phyloP scores from a whole-genome alignment of 1,140 invertebrate genomes.

The Drosophila pallidifrons region DNA sequence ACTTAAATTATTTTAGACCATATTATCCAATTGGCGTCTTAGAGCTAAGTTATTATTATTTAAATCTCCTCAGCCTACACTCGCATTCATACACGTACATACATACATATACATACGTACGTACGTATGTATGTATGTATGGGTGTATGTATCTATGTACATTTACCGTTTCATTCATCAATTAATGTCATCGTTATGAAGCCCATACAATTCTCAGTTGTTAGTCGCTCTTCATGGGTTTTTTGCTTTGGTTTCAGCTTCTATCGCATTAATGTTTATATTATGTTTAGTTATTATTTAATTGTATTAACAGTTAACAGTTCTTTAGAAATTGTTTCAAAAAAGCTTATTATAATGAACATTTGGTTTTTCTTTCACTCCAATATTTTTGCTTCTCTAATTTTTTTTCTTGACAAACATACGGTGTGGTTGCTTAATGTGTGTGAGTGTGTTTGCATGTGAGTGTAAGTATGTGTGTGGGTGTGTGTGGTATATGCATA shows the following conservation, averaged over 20 bases:
- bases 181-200: conserved; percentile 33
- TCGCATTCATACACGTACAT: conserved; percentile 38
- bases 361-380: conserved; percentile 41
- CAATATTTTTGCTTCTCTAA: conserved; percentile 50
- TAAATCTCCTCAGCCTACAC: conserved; percentile 48
- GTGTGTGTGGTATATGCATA: conserved; percentile 19
- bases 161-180: conserved; percentile 21
- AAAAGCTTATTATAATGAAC: conserved; percentile 54
- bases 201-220: conserved; percentile 27
- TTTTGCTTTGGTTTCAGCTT: conserved; percentile 18
- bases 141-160: conserved; percentile 43
- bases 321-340: conserved; percentile 71
- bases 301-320: conserved; percentile 75
- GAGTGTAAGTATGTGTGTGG: conserved; percentile 17
- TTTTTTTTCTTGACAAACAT: conserved; percentile 49
- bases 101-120: conserved; percentile 34
- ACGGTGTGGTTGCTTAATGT: conserved; percentile 33
- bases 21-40: conserved; percentile 60
- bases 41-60: conserved; percentile 51
- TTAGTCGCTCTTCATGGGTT: background rate
- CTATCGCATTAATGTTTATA: conserved; percentile 24
- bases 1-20: conserved; percentile 70
- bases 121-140: conserved; percentile 36
- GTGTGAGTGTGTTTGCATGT: conserved; percentile 15
- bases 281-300: conserved; percentile 53